These are phyloP conservation scores for Sebastes nivosus DNA, from an alignment of 2,797 vertebrate genomes.

Conservation along the genomic window DNA sequence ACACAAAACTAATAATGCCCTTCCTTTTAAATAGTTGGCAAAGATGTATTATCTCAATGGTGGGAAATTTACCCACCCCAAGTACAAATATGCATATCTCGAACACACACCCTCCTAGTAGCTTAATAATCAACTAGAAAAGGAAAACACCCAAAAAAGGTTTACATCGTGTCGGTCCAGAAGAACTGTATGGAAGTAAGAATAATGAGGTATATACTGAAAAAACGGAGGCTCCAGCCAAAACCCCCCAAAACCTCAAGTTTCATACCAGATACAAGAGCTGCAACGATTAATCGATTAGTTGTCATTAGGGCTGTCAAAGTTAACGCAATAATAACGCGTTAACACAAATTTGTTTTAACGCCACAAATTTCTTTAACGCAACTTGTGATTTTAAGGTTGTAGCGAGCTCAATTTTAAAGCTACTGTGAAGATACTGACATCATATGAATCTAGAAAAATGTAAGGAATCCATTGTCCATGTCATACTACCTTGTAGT, in stretches of 20 bases:
- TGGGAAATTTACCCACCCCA: background rate
- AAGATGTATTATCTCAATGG: background rate
- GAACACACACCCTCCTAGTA: background rate
- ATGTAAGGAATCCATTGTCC: no score
- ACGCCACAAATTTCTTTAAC: no score
- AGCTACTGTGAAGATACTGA: no score
- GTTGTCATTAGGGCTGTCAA: no score
- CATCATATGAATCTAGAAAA: no score
- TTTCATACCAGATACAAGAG: constrained; percentile 6
- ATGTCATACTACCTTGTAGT: no score
- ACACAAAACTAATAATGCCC: background rate
- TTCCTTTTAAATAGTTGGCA: background rate
- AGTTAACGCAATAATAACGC: no score
- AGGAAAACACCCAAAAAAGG: background rate
- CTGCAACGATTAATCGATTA: no score
- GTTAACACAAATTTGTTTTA: no score
- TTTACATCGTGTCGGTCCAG: background rate
- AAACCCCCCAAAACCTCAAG: background rate
- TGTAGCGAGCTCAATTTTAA: no score
- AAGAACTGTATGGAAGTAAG: background rate
- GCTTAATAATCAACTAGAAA: constrained; percentile 31
- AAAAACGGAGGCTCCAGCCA: background rate
- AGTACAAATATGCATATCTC: constrained; percentile 28
- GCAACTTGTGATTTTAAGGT: no score
- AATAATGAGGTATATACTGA: constrained; percentile 5